phyloP scores from a whole-genome alignment of 1,140 invertebrate genomes.

The Caerostris darwini region DNA sequence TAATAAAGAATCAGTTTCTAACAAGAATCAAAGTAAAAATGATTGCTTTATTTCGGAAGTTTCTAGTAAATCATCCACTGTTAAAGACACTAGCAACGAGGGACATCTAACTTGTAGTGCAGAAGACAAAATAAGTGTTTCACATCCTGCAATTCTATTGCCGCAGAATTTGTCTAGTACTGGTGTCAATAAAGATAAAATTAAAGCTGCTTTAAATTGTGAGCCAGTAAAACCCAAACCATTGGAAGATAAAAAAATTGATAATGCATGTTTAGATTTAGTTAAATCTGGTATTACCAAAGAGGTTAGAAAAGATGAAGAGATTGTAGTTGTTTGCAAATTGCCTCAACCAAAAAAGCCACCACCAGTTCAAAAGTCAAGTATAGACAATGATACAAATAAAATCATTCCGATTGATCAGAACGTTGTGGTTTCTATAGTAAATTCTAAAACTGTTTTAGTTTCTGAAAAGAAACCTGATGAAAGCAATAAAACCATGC shows the following conservation, averaged over 20 bases:
- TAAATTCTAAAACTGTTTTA: slow-evolving; percentile 9
- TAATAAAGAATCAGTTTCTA: not conserved
- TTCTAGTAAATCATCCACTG: not conserved
- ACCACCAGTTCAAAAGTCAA: not conserved
- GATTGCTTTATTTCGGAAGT: not conserved
- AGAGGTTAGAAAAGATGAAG: slow-evolving; percentile 34
- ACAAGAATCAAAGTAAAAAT: not conserved
- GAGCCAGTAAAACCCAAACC: not conserved
- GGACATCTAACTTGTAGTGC: not conserved
- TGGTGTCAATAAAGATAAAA: not conserved
- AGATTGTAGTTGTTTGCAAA: slow-evolving; percentile 72
- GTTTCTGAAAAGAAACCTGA: not conserved
- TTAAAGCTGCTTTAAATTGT: not conserved
- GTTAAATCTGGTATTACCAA: not conserved
- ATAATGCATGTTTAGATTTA: not conserved
- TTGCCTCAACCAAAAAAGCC: slow-evolving; percentile 41
- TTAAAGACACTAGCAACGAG: not conserved
- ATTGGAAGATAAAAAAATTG: not conserved
- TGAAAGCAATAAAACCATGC: not conserved
- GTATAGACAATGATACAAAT: not conserved
- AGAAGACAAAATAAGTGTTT: too few relatives aligned
- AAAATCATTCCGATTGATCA: slow-evolving; percentile 60
- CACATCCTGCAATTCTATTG: not conserved
- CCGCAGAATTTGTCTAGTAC: not conserved
- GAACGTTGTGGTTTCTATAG: slow-evolving; percentile 52